Evolutionary conservation across 2,797 vertebrate species (phyloP).

Genomic region (Emys orbicularis): DNA sequence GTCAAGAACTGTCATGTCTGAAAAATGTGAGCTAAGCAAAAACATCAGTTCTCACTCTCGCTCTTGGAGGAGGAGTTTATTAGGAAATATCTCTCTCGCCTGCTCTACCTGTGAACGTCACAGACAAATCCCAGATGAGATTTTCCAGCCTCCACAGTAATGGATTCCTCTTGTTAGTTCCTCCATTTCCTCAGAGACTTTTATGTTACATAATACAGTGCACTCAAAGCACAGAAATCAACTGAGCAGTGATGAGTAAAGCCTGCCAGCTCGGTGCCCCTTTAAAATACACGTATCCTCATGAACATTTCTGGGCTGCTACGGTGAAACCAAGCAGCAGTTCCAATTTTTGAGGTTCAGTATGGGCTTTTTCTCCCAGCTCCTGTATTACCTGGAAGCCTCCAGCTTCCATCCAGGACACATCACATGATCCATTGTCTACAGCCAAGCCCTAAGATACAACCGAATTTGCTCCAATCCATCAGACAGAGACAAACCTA

Average conservation of each 20-base stretch:
- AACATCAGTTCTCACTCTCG: not conserved
- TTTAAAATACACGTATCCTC: not conserved
- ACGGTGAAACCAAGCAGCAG: not conserved
- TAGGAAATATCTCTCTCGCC: not conserved
- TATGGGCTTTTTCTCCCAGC: not conserved
- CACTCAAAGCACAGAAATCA: slow-evolving; percentile 33
- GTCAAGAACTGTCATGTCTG: slow-evolving; percentile 5
- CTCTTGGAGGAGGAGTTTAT: not conserved
- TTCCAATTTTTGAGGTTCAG: slow-evolving; percentile 5
- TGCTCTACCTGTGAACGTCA: not conserved
- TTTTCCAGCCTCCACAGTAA: not conserved
- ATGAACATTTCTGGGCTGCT: not conserved
- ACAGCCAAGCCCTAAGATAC: too few relatives aligned
- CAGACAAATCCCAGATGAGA: not conserved
- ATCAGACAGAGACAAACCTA: too few relatives aligned
- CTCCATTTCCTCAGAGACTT: slow-evolving; percentile 1
- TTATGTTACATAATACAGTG: not conserved
- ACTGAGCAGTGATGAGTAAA: slow-evolving; percentile 35
- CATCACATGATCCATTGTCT: too few relatives aligned
- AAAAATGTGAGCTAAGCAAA: slow-evolving; percentile 30
- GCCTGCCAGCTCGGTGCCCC: not conserved
- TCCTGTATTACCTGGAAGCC: not conserved
- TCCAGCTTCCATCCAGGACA: too few relatives aligned
- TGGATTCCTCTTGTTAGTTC: not conserved
- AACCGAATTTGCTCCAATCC: too few relatives aligned